These are phyloP conservation scores for Cebus imitator DNA, from an alignment of 2,113 vertebrate species.

Conservation along the genomic window DNA sequence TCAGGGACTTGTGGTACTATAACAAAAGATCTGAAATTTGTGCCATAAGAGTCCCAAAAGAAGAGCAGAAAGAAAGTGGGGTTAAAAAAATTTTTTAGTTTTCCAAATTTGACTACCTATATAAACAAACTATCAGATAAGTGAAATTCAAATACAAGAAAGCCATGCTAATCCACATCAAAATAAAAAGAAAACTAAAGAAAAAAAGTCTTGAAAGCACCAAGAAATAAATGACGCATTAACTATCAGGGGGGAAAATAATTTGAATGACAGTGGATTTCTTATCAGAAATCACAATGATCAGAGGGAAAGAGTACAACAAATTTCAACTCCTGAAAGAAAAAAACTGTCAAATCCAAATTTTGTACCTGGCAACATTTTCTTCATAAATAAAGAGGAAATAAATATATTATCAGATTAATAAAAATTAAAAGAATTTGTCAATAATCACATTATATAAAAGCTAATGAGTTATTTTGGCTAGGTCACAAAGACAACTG, in stretches of 20 bases:
- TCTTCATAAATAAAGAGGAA: neutral
- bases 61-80: too few relatives aligned
- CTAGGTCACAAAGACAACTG: neutral
- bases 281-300: neutral
- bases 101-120: too few relatives aligned
- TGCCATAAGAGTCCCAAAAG: too few relatives aligned
- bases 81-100: too few relatives aligned
- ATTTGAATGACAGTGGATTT: neutral
- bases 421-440: neutral
- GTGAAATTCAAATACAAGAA: neutral
- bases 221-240: neutral
- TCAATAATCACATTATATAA: neutral
- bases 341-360: neutral
- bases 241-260: neutral
- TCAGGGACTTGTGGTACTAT: too few relatives aligned
- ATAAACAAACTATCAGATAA: too few relatives aligned
- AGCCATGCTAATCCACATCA: neutral
- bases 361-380: neutral
- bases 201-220: neutral
- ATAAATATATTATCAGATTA: neutral
- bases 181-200: neutral
- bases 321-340: neutral
- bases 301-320: neutral
- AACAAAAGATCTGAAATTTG: too few relatives aligned
- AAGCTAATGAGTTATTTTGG: neutral